phyloP scores from a whole-genome alignment of 2,888 invertebrate genomes.

The Pandemis corylana region DNA sequence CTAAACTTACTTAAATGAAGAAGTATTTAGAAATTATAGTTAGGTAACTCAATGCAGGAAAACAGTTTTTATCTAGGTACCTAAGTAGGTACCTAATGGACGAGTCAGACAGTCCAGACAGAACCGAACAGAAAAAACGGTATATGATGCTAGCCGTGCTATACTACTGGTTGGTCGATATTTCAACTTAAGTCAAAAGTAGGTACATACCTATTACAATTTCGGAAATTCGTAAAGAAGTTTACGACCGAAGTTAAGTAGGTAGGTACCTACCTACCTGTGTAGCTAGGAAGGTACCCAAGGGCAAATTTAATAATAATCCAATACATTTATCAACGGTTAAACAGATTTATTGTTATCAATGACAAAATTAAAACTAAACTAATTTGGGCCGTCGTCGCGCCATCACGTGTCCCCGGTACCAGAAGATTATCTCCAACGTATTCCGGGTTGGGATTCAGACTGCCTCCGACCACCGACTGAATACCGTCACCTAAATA shows the following conservation, averaged over 20 bases:
- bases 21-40: no score
- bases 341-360: background rate
- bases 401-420: slow-evolving; percentile 68
- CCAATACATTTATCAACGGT: background rate
- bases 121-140: no score
- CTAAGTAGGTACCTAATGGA: background rate
- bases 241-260: no score
- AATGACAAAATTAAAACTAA: slow-evolving; percentile 10
- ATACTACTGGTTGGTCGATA: no score
- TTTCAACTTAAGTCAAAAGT: no score
- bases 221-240: background rate
- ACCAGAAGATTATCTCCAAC: slow-evolving; percentile 77
- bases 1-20: no score
- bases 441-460: slow-evolving; percentile 64
- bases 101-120: background rate
- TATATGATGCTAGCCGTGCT: no score
- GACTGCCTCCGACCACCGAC: slow-evolving; percentile 66
- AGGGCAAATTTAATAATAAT: background rate
- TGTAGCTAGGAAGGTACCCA: no score
- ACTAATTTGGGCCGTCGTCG: slow-evolving; percentile 22
- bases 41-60: no score
- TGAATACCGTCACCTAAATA: slow-evolving; percentile 72
- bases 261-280: no score
- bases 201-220: background rate
- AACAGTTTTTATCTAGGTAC: background rate